Conservation (phyloP, 92 coral and sea anemone genomes). For the Desmophyllum pertusum region DNA sequence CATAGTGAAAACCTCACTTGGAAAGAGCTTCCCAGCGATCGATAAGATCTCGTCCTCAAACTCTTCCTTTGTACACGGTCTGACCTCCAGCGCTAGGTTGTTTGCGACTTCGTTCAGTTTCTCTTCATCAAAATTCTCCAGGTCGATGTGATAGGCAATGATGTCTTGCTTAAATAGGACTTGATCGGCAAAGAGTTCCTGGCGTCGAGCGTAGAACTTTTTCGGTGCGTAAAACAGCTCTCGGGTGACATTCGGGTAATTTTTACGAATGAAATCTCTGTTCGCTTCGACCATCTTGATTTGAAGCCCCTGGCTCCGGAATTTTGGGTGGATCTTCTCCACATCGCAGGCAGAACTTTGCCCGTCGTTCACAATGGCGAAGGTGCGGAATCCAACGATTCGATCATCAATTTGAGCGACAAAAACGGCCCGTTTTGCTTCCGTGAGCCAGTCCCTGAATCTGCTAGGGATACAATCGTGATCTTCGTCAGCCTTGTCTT, state of each 20-base stretch:
- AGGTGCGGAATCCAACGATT: conserved; percentile 83
- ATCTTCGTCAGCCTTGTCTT: conserved; percentile 29
- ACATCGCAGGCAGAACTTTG: conserved; percentile 84
- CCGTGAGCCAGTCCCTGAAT: conserved; percentile 76
- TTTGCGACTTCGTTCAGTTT: conserved; percentile 21
- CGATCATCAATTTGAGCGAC: conserved; percentile 76
- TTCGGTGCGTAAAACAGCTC: conserved; percentile 88
- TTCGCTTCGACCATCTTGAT: conserved; percentile 72
- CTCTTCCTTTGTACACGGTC: conserved; percentile 67
- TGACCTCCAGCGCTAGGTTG: conserved; percentile 36
- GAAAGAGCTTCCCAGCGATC: conserved; percentile 66
- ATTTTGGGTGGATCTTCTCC: conserved; percentile 80
- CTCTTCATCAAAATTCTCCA: background rate
- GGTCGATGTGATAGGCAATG: conserved; percentile 76
- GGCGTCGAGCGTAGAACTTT: conserved; percentile 81
- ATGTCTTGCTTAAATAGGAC: conserved; percentile 84
- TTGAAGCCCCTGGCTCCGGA: conserved; percentile 87
- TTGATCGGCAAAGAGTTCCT: conserved; percentile 79
- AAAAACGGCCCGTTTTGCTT: conserved; percentile 69
- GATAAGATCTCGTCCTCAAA: conserved; percentile 62
- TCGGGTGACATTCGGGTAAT: conserved; percentile 73
- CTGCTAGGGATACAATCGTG: conserved; percentile 86
- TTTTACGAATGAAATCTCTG: conserved; percentile 68
- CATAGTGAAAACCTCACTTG: conserved; percentile 70
- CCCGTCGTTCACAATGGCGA: conserved; percentile 81